Percentiles rank a stretch among this genome's conserved stretches.
Conservation (phyloP, 2,888 invertebrate genomes). For the Agrypnus murinus region DNA sequence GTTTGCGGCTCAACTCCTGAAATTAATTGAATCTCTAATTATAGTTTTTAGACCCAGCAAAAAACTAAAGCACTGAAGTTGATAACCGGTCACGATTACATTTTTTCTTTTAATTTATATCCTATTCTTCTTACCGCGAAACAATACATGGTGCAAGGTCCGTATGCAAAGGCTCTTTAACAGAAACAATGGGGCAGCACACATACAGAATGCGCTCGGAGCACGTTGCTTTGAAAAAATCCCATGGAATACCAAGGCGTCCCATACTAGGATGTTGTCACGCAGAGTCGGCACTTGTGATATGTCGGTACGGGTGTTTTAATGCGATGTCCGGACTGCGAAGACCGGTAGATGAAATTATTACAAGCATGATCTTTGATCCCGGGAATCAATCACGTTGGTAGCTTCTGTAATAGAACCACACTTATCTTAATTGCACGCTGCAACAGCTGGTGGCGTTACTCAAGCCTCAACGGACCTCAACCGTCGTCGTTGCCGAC, state of each 20-base stretch:
- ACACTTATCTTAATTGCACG: conserved; percentile 63
- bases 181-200: conserved; percentile 52
- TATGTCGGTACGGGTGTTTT: conserved; percentile 50
- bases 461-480: conserved; percentile 33
- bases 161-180: conserved; percentile 49
- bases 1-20: background rate
- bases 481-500: conserved; percentile 37
- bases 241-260: conserved; percentile 54
- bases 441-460: conserved; percentile 57
- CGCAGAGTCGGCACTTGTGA: conserved; percentile 53
- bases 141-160: conserved; percentile 53
- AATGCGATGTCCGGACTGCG: conserved; percentile 43
- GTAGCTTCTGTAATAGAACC: conserved; percentile 61
- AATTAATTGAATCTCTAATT: conserved; percentile 40
- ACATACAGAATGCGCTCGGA: conserved; percentile 51
- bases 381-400: conserved; percentile 62
- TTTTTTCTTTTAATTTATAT: conserved; percentile 57
- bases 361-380: conserved; percentile 62
- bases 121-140: conserved; percentile 54
- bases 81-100: conserved; percentile 51
- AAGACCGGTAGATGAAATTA: conserved; percentile 60
- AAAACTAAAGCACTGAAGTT: conserved; percentile 38
- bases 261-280: conserved; percentile 56
- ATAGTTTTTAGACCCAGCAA: conserved; percentile 27
- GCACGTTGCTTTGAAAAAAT: conserved; percentile 48